Percentiles rank a stretch among this genome's conserved stretches.
Evolutionary conservation across 2,113 vertebrate genomes (phyloP).

Genomic region (Peromyscus californicus): DNA sequence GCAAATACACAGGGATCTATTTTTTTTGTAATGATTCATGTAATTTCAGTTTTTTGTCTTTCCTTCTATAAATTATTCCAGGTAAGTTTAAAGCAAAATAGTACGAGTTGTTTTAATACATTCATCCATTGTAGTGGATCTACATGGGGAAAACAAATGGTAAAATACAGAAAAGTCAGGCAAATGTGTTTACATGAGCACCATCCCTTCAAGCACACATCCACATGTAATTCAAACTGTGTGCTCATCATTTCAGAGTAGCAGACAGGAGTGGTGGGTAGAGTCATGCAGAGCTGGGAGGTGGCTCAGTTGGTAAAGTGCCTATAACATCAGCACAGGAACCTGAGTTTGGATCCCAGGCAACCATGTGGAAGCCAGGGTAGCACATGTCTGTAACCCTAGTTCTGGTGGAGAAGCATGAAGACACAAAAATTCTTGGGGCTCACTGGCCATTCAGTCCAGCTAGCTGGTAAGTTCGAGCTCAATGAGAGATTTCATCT

Average conservation of each 20-base stretch:
- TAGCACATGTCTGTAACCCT: neutral
- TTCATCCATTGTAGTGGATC: constrained; percentile 16
- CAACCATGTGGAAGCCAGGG: neutral
- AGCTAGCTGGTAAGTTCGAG: neutral
- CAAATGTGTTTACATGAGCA: neutral
- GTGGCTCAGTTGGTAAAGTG: neutral
- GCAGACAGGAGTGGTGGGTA: neutral
- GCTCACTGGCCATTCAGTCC: neutral
- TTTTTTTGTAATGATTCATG: neutral
- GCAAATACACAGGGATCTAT: neutral
- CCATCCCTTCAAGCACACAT: neutral
- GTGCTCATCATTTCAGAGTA: neutral
- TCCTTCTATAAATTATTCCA: neutral
- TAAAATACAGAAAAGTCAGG: constrained; percentile 9
- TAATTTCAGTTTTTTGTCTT: neutral
- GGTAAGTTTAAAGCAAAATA: neutral
- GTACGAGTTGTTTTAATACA: neutral
- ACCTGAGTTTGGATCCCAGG: neutral
- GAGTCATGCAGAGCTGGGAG: neutral
- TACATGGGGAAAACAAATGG: neutral
- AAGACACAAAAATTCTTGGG: neutral
- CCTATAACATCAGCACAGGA: neutral
- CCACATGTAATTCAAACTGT: constrained; percentile 22
- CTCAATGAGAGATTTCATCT: neutral
- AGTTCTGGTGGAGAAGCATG: neutral